phyloP scores from a whole-genome alignment of 2,797 vertebrate genomes.

The Simalia tracyae region DNA sequence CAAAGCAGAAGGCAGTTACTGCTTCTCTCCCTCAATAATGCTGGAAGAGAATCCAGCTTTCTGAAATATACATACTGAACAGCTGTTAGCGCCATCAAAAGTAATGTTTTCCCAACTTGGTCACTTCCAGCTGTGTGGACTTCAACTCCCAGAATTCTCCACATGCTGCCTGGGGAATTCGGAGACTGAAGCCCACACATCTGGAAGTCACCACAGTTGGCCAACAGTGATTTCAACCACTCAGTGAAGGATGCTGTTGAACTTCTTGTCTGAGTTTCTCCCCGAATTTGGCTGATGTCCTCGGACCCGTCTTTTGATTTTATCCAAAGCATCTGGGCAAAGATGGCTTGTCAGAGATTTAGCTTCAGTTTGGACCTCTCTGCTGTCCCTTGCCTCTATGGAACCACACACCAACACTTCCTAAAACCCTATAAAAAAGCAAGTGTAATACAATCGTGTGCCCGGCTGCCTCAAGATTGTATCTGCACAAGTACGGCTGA shows the following conservation, averaged over 20 bases:
- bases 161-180: not conserved
- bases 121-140: not conserved
- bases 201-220: not conserved
- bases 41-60: not conserved
- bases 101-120: not conserved
- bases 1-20: not conserved
- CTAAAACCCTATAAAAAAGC: not conserved
- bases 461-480: not conserved
- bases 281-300: not conserved
- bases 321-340: not conserved
- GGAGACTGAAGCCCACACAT: not conserved
- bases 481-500: not conserved
- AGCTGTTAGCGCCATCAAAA: not conserved
- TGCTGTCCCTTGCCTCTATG: not conserved
- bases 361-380: not conserved
- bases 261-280: not conserved
- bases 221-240: not conserved
- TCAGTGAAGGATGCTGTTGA: not conserved
- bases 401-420: not conserved
- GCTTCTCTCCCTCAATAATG: not conserved
- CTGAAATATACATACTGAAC: not conserved
- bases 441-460: not conserved
- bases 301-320: not conserved
- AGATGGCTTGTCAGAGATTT: not conserved
- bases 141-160: not conserved